phyloP scores from a whole-genome alignment of 1,140 invertebrate genomes.

The Latrodectus geometricus region DNA sequence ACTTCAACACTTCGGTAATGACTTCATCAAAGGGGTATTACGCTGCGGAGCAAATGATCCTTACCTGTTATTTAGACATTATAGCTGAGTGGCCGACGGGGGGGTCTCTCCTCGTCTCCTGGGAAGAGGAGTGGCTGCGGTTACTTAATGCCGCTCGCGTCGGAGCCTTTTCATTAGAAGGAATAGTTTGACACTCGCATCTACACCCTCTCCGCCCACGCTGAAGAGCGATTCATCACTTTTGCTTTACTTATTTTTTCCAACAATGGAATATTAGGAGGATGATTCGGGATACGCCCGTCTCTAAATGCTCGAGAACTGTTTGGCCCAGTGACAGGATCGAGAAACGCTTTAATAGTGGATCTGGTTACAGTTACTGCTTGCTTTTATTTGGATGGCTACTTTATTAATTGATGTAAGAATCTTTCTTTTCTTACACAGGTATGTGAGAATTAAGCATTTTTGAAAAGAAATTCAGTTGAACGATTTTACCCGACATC shows the following conservation, averaged over 20 bases:
- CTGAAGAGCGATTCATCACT: slow-evolving; percentile 25
- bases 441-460: no score
- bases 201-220: neutral
- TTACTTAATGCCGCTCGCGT: slow-evolving; percentile 50
- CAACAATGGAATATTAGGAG: neutral
- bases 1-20: slow-evolving; percentile 29
- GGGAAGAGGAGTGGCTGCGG: slow-evolving; percentile 53
- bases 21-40: slow-evolving; percentile 58
- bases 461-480: no score
- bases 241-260: slow-evolving; percentile 43
- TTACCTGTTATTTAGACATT: slow-evolving; percentile 60
- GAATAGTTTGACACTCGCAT: neutral
- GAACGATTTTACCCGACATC: no score
- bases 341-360: no score
- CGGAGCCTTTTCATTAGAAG: slow-evolving; percentile 48
- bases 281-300: slow-evolving; percentile 27
- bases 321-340: no score
- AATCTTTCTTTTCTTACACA: no score
- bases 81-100: slow-evolving; percentile 13
- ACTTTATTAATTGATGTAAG: no score
- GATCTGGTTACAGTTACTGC: no score
- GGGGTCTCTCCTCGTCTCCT: neutral
- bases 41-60: slow-evolving; percentile 42
- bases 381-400: no score
- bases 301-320: no score